Evolutionary conservation across 1,140 invertebrate genomes (phyloP).

Genomic region (Sitodiplosis mosellana): DNA sequence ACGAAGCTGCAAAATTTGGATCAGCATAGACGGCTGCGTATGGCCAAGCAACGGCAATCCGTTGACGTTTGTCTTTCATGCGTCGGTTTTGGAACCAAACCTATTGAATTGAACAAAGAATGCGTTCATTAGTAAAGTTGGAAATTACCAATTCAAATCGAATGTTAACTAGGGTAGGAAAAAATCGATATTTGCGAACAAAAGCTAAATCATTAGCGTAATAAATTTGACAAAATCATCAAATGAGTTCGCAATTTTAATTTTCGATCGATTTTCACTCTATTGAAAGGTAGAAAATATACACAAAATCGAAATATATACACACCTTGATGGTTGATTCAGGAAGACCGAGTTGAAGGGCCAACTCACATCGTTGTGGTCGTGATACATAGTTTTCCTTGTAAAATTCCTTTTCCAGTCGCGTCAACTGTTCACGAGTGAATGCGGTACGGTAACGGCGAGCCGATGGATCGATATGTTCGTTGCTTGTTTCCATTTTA

Average conservation of each 20-base stretch:
- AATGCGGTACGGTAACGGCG: conserved; percentile 94
- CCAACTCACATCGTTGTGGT: conserved; percentile 87
- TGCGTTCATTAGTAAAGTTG: conserved; percentile 3
- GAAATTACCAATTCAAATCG: no score
- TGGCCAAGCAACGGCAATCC: conserved; percentile 85
- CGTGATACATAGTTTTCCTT: conserved; percentile 96
- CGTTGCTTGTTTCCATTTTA: no score
- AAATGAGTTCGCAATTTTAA: no score
- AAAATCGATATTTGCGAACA: no score
- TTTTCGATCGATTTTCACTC: no score
- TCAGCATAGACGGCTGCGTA: conserved; percentile 85
- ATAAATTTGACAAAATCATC: no score
- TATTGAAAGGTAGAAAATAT: no score
- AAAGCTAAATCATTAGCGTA: no score
- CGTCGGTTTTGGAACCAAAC: conserved; percentile 98
- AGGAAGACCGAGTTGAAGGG: conserved; percentile 76
- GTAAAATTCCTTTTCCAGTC: conserved; percentile 93
- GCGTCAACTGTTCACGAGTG: conserved; percentile 79
- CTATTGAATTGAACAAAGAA: conserved; percentile 30
- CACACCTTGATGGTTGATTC: conserved; percentile 96
- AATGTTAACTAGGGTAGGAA: no score
- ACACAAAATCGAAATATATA: not conserved
- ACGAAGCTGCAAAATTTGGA: conserved; percentile 75
- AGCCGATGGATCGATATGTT: conserved; percentile 40
- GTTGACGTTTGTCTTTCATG: conserved; percentile 97